Evolutionary conservation across 2,888 invertebrate genomes (phyloP), one percentile per base, ranked within the genome.

Genomic region (Julus scanicus): DNA sequence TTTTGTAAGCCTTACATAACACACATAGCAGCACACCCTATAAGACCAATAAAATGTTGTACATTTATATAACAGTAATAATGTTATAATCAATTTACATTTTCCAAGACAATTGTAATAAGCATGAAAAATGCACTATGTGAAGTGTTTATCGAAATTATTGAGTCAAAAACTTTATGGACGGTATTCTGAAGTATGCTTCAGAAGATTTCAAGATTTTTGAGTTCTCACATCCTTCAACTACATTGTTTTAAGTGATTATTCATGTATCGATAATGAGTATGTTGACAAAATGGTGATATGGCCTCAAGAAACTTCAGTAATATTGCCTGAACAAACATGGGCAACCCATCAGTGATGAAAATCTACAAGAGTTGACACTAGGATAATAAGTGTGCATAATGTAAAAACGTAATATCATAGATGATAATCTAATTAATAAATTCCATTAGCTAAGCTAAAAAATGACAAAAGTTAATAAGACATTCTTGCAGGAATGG

Each of bases 261-360:
- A 71, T 71, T 71, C 71, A 11, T 71, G 71, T 71, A 71, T 71
- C 71, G 71, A 71, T 71, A 71, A 71, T 71, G 71, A 71, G 71
- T 20, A 5, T 71, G 20, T 29, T 20, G 71, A 71, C 71, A 20
- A 20, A 71, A 71, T 20, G 20, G 71, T 11, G 9, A 20, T 20
- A 71, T 29, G 20, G 71, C 71, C 71, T 29, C 9, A 71, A 11
- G 71, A 71, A 71, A 71, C 20, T 71, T 71, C 71, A 71, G 20
- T 71, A 71, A 71, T 20, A 71, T 9, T 29, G 71, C 4, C 29
- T 71, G 29, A 71, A 20, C 71, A 71, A 71, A 71, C 71, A 71
- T 71, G 3, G 71, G 11, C 9, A 71, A 71, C 20, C 29, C 29
- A 71, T 71, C 71, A 71, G 71, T 71, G 71, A 71, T 53, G 9